Evolutionary conservation across 2,797 vertebrate species (phyloP).

Genomic region (Halcyon chelicuti): DNA sequence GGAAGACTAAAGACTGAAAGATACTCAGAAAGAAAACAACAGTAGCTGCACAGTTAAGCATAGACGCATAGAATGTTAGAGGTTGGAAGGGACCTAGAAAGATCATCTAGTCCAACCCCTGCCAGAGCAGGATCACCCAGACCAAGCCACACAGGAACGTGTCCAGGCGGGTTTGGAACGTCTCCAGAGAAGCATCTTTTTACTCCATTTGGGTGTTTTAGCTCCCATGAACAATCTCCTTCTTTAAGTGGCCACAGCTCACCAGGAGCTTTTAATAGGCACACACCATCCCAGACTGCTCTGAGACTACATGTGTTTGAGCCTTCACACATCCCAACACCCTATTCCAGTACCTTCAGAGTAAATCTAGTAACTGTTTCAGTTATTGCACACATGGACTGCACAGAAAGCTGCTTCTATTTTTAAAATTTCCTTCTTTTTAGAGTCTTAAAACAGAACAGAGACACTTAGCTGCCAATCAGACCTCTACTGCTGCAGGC

Average conservation of each 20-base stretch:
- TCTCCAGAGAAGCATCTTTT: neutral
- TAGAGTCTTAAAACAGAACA: neutral
- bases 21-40: neutral
- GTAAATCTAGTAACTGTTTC: accelerated
- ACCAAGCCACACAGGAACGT: too few relatives aligned
- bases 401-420: neutral
- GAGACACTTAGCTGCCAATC: neutral
- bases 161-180: too few relatives aligned
- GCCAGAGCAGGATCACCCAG: too few relatives aligned
- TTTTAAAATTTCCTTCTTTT: neutral
- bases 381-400: neutral
- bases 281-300: neutral
- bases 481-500: neutral
- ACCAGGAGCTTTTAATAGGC: neutral
- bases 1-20: neutral
- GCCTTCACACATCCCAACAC: neutral
- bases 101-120: too few relatives aligned
- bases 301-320: neutral
- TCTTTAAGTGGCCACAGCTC: neutral
- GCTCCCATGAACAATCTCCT: neutral
- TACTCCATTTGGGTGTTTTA: neutral
- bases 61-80: too few relatives aligned
- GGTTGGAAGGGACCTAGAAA: too few relatives aligned
- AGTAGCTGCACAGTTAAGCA: neutral
- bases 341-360: neutral